Base-by-base conservation (phyloP, 1,140 invertebrate genomes). In the Goniozus legneri region DNA sequence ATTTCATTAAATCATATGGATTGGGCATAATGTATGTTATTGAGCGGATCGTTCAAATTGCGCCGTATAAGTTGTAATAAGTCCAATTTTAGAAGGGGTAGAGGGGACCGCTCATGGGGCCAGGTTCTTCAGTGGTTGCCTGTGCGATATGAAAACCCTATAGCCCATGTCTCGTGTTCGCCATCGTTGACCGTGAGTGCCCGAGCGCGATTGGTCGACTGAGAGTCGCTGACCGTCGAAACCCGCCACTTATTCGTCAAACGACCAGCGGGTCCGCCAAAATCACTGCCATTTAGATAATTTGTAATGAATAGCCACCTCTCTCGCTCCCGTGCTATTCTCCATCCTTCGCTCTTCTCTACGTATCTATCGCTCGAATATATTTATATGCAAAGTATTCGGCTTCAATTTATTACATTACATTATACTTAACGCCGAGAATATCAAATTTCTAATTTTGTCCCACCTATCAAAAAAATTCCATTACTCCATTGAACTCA, bases 1-100 rank as follows among this genome's bases (percentile, higher is more conserved):
- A 75, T 75, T 76, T 76, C 74, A 76, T 76, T 76, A 76, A 76
- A 76, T 76, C 74, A 75, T 76, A 76, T 74, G 70, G 67, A 76
- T 76, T 74, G 73, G 63, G 56, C 62, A 67, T 76, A 76, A 76
- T 76, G 67, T 74, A 75, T 76, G 74, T 75, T 76, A 76, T 76
- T 73, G 71, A 73, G 73, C 54, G 57, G 58, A 72, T 66, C 71
- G 73, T 73, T 73, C 73, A 73, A 76, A 73, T 73, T 69, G 69
- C 64, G 71, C 69, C 73, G 67, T 75, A 75, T 76, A 75, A 75
- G 73, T 76, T 75, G 74, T 75, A 76, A 75, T 75, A 73, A 75
- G 74, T 75, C 71, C 69, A 75, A 75, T 76, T 76, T 76, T 75
- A 67, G 68, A n/a, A n/a, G n/a, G n/a, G n/a, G n/a, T n/a, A n/a